These are phyloP conservation scores for Sinocyclocheilus anshuiensis DNA, from an alignment of 2,113 vertebrate genomes.

Conservation along the genomic window DNA sequence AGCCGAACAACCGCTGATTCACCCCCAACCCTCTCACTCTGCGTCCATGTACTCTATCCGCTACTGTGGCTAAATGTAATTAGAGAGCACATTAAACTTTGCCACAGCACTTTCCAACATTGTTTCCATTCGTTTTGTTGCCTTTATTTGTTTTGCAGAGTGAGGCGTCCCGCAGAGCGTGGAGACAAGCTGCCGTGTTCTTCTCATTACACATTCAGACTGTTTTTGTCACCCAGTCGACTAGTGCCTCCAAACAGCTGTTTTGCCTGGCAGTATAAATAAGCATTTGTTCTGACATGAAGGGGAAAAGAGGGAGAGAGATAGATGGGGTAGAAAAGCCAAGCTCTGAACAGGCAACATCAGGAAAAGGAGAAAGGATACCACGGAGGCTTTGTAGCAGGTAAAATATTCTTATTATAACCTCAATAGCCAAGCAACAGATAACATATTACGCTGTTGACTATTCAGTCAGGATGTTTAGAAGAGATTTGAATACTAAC, in stretches of 20 bases:
- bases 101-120: slow-evolving; percentile 50
- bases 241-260: slow-evolving; percentile 71
- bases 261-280: slow-evolving; percentile 73
- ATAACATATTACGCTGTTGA: slow-evolving; percentile 46
- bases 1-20: slow-evolving; percentile 9
- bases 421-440: slow-evolving; percentile 48
- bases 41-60: slow-evolving; percentile 18
- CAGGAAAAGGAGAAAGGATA: slow-evolving; percentile 32
- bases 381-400: slow-evolving; percentile 37
- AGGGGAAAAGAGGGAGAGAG: slow-evolving; percentile 50
- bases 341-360: slow-evolving; percentile 50
- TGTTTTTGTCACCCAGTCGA: slow-evolving; percentile 63
- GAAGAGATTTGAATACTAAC: slow-evolving; percentile 45
- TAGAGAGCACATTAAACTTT: slow-evolving; percentile 58
- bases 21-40: slow-evolving; percentile 10
- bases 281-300: slow-evolving; percentile 60
- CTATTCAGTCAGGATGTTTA: slow-evolving; percentile 46
- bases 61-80: slow-evolving; percentile 54
- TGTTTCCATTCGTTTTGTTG: slow-evolving; percentile 64
- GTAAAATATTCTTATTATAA: slow-evolving; percentile 53
- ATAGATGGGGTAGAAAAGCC: slow-evolving; percentile 57
- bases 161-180: slow-evolving; percentile 63
- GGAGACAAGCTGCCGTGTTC: slow-evolving; percentile 64
- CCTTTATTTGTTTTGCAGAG: slow-evolving; percentile 67
- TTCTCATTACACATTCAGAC: slow-evolving; percentile 72